These are phyloP conservation scores for Pycnonotus jocosus DNA, from an alignment of 2,113 vertebrate genomes.

Conservation along the genomic window DNA sequence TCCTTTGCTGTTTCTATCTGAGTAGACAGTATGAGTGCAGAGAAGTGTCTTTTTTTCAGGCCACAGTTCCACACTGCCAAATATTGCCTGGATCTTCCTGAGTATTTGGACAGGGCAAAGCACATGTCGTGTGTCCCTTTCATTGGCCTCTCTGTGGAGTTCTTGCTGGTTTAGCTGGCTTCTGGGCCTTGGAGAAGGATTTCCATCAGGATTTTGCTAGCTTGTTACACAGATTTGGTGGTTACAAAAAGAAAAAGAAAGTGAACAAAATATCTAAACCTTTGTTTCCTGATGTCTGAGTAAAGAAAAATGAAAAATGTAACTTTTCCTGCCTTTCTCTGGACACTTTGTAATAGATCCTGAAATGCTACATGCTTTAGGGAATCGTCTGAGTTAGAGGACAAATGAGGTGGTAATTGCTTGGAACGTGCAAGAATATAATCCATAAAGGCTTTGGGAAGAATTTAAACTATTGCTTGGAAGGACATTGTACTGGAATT, in stretches of 20 bases:
- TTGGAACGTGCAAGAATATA: too few species aligned
- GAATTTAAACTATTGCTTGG: background rate
- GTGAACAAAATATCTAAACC: background rate
- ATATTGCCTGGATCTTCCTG: background rate
- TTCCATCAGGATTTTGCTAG: background rate
- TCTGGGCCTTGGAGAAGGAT: background rate
- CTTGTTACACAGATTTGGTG: background rate
- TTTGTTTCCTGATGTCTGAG: background rate
- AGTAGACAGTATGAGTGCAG: background rate
- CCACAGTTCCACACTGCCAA: background rate
- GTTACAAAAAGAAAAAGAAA: background rate
- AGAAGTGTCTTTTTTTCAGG: background rate
- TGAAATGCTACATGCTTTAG: background rate
- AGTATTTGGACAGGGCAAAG: background rate
- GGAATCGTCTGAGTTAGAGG: background rate
- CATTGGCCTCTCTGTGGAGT: accelerated
- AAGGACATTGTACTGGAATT: background rate
- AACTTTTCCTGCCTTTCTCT: background rate
- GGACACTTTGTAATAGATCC: background rate
- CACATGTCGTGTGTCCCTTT: accelerated
- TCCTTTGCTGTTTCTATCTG: background rate
- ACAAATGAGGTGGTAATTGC: background rate
- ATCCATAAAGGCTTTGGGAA: background rate
- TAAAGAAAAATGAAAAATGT: background rate
- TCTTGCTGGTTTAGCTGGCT: background rate